A percentile compares a stretch with the other conserved stretches of the same genome.
These are phyloP conservation scores for Eupithecia insigniata DNA, from an alignment of 2,888 invertebrate genomes.

Conservation along the genomic window DNA sequence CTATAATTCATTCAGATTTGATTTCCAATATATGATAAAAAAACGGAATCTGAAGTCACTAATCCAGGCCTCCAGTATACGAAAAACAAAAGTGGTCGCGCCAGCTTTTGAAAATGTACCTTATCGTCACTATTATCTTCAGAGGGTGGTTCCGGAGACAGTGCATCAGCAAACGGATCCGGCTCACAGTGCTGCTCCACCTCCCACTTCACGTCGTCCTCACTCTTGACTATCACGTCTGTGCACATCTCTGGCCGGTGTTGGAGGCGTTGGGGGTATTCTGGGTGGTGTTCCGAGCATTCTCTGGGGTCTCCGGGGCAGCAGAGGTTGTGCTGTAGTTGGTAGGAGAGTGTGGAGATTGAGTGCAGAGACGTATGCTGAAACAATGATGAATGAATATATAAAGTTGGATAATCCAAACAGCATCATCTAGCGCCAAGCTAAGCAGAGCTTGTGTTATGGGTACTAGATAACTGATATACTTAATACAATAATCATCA, in stretches of 20 bases:
- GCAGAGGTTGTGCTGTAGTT: constrained; percentile 19
- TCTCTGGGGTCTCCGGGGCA: constrained; percentile 32
- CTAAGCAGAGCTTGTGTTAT: too few relatives aligned
- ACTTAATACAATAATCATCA: too few relatives aligned
- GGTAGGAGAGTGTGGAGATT: background rate
- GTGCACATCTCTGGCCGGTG: background rate
- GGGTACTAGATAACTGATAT: too few relatives aligned
- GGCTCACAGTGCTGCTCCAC: constrained; percentile 62
- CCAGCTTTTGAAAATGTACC: too few relatives aligned
- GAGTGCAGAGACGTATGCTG: constrained; percentile 21
- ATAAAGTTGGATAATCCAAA: too few relatives aligned
- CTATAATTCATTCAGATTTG: too few relatives aligned
- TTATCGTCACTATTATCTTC: background rate
- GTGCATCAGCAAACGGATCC: constrained; percentile 36
- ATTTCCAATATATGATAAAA: too few relatives aligned
- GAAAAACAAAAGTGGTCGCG: too few relatives aligned
- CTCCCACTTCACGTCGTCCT: constrained; percentile 19
- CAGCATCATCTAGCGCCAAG: too few relatives aligned
- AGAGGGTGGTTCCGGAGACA: background rate
- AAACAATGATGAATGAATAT: background rate
- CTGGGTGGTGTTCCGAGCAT: background rate
- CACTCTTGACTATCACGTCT: constrained; percentile 41
- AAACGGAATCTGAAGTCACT: too few relatives aligned
- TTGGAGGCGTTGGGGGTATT: background rate
- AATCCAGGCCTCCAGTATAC: too few relatives aligned